Evolutionary conservation across 2,888 invertebrate genomes (phyloP).

Genomic region (Patella ulyssiponensis): DNA sequence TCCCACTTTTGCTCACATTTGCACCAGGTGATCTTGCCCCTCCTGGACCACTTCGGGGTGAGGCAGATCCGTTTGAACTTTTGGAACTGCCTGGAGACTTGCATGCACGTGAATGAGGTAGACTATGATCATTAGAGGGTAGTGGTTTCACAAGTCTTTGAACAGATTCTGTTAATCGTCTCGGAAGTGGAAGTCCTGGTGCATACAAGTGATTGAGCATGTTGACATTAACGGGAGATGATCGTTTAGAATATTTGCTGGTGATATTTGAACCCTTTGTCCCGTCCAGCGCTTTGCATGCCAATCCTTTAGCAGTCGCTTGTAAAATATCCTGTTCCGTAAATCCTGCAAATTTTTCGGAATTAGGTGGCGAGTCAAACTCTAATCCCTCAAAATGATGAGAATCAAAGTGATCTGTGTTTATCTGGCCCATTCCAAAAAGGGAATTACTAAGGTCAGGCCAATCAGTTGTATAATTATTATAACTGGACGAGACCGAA

Average conservation of each 20-base stretch:
- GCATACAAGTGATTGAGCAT: slow-evolving; percentile 59
- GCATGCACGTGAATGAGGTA: slow-evolving; percentile 37
- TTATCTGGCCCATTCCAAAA: neutral
- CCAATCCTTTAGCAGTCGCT: slow-evolving; percentile 30
- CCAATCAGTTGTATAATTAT: neutral
- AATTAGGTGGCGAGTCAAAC: neutral
- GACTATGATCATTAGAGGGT: slow-evolving; percentile 34
- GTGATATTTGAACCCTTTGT: slow-evolving; percentile 48
- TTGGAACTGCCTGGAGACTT: slow-evolving; percentile 39
- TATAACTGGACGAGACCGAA: neutral
- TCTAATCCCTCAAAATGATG: slow-evolving; percentile 9
- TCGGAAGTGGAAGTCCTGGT: slow-evolving; percentile 59
- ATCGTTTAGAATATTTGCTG: slow-evolving; percentile 53
- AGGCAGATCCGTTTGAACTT: slow-evolving; percentile 30
- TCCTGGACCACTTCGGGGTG: slow-evolving; percentile 32
- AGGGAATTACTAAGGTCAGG: neutral
- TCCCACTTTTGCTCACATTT: slow-evolving; percentile 27
- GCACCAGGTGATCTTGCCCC: slow-evolving; percentile 41
- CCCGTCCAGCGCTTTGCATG: slow-evolving; percentile 36
- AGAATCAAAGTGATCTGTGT: neutral
- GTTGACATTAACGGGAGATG: slow-evolving; percentile 56
- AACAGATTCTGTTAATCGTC: slow-evolving; percentile 64
- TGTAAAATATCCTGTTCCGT: slow-evolving; percentile 23
- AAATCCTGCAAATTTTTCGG: neutral
- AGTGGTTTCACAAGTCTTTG: slow-evolving; percentile 64